A percentile compares a stretch with the other conserved stretches of the same genome.
These are phyloP conservation scores for Guaruba guarouba DNA, from an alignment of 2,113 vertebrate species.

Conservation along the genomic window DNA sequence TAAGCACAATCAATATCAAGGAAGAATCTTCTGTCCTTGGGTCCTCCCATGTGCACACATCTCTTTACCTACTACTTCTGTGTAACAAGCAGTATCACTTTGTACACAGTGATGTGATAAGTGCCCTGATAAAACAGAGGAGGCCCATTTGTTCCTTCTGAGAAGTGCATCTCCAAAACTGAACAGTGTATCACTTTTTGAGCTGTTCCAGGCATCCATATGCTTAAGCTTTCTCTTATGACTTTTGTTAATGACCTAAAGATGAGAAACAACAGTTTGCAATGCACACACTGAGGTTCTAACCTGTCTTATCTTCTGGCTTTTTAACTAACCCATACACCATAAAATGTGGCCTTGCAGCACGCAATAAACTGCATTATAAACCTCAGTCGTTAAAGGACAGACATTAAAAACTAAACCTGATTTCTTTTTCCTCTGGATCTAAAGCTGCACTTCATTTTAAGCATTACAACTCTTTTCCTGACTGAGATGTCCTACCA, in stretches of 20 bases:
- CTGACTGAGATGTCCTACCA: neutral
- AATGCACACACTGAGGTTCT: neutral
- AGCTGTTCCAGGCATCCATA: neutral
- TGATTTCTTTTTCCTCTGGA: neutral
- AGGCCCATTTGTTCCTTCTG: neutral
- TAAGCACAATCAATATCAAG: neutral
- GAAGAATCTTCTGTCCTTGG: neutral
- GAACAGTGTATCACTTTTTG: neutral
- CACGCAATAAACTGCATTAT: neutral
- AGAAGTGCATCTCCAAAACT: neutral
- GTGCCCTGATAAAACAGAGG: neutral
- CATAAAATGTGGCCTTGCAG: neutral
- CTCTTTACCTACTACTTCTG: neutral
- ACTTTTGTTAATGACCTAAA: neutral
- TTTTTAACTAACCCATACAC: neutral
- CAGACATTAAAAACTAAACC: neutral
- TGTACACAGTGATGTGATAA: neutral
- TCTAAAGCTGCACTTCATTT: neutral
- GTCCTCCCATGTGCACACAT: neutral
- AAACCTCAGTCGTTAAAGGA: neutral
- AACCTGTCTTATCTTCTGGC: neutral
- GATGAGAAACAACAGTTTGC: neutral
- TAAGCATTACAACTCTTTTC: neutral
- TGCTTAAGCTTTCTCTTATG: neutral
- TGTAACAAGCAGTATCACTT: no score